Conservation (phyloP, 2,113 vertebrate species). For the Gadus macrocephalus region DNA sequence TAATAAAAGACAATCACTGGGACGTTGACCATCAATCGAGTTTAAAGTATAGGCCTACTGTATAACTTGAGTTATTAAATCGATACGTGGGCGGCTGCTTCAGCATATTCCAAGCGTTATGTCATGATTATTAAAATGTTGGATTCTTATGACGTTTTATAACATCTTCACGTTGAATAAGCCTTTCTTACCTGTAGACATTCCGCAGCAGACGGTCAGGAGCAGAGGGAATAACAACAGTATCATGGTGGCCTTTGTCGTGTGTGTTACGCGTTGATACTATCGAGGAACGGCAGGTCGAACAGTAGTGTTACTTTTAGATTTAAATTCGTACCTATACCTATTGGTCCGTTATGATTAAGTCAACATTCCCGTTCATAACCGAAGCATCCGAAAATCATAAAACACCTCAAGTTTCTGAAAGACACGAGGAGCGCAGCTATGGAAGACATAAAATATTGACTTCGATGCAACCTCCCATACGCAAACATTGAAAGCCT, state of each 20-base stretch:
- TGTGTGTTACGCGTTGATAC: neutral
- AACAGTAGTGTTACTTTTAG: no score
- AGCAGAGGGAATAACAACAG: conserved; percentile 34
- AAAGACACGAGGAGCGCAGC: conserved; percentile 5
- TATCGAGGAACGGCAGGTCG: neutral
- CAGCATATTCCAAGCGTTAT: no score
- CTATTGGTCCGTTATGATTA: neutral
- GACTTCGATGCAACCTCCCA: conserved; percentile 21
- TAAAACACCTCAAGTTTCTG: no score
- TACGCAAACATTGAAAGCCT: conserved; percentile 28
- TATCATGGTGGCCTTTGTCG: conserved; percentile 39
- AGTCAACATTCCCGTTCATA: no score
- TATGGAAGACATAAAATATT: conserved; percentile 8
- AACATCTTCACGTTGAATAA: neutral
- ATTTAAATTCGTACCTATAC: no score
- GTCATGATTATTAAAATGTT: neutral
- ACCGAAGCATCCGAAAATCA: no score
- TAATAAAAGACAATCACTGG: no score
- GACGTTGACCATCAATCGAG: no score
- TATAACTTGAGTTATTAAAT: no score
- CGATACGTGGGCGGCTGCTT: no score
- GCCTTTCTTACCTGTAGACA: conserved; percentile 46
- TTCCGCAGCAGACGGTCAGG: conserved; percentile 30
- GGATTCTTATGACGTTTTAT: neutral
- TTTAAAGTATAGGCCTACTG: no score